These are phyloP conservation scores for Propithecus perrieri DNA, from an alignment of 2,797 vertebrate genomes.

Conservation along the genomic window DNA sequence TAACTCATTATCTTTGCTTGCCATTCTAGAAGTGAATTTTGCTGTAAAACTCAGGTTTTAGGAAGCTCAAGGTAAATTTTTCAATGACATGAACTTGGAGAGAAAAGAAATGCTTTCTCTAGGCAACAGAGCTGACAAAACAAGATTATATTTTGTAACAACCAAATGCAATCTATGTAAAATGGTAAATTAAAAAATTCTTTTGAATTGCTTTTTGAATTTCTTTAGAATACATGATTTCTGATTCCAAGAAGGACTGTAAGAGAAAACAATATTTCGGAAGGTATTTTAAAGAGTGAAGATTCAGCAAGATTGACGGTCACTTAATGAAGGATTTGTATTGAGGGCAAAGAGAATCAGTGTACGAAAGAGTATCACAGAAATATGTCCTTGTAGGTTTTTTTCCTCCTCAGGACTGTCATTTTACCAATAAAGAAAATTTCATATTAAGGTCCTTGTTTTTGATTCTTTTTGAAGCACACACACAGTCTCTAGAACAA, in stretches of 20 bases:
- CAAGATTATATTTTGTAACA: constrained; percentile 46
- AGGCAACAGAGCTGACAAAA: constrained; percentile 39
- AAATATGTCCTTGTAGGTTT: neutral
- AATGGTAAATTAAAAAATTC: constrained; percentile 6
- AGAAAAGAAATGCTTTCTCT: constrained; percentile 68
- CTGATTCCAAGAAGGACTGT: constrained; percentile 3
- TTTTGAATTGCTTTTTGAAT: constrained; percentile 37
- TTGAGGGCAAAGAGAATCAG: neutral
- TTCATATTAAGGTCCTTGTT: neutral
- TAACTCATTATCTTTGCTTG: constrained; percentile 77
- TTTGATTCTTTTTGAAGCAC: neutral
- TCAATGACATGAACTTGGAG: constrained; percentile 49
- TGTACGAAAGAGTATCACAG: neutral
- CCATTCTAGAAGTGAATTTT: constrained; percentile 70
- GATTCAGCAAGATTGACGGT: neutral
- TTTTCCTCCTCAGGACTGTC: neutral
- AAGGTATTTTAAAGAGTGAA: constrained; percentile 21
- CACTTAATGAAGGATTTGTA: constrained; percentile 18
- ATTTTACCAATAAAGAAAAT: constrained; percentile 27
- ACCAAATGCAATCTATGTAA: constrained; percentile 5
- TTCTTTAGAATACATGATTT: constrained; percentile 40
- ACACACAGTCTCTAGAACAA: neutral
- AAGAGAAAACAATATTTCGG: neutral
- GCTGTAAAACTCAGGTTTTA: constrained; percentile 67
- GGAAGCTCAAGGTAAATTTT: constrained; percentile 63